Evolutionary conservation across 2,888 invertebrate genomes (phyloP).

Genomic region (Macrophya annulata): DNA sequence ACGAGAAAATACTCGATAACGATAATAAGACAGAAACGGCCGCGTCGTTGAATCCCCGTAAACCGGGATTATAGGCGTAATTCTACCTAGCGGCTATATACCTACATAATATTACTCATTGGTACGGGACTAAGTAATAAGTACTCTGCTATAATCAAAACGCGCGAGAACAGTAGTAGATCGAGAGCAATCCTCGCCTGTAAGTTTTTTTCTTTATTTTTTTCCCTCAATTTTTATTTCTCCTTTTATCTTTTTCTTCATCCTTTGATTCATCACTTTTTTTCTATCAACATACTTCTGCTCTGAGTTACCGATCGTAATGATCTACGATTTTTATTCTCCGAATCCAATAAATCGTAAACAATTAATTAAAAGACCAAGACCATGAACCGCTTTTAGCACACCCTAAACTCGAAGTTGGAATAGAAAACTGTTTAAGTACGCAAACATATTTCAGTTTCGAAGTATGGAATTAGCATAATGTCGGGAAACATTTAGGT

Average conservation of each 20-base stretch:
- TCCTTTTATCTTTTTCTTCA: background rate
- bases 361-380: background rate
- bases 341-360: background rate
- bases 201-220: background rate
- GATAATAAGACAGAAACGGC: constrained; percentile 67
- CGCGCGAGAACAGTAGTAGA: constrained; percentile 24
- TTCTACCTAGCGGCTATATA: constrained; percentile 47
- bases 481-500: constrained; percentile 66
- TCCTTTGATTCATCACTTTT: background rate
- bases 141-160: constrained; percentile 6
- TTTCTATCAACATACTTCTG: background rate
- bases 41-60: constrained; percentile 59
- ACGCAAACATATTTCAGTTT: constrained; percentile 67
- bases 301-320: background rate
- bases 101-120: constrained; percentile 44
- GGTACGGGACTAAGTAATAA: constrained; percentile 42
- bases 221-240: background rate
- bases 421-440: constrained; percentile 60
- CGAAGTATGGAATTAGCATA: constrained; percentile 71
- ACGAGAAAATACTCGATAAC: constrained; percentile 70
- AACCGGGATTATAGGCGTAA: constrained; percentile 21
- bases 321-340: background rate
- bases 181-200: constrained; percentile 9
- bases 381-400: too few species aligned
- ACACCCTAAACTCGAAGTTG: background rate